Evolutionary conservation across 2,888 invertebrate species (phyloP).

Genomic region (Microctonus brassicae): DNA sequence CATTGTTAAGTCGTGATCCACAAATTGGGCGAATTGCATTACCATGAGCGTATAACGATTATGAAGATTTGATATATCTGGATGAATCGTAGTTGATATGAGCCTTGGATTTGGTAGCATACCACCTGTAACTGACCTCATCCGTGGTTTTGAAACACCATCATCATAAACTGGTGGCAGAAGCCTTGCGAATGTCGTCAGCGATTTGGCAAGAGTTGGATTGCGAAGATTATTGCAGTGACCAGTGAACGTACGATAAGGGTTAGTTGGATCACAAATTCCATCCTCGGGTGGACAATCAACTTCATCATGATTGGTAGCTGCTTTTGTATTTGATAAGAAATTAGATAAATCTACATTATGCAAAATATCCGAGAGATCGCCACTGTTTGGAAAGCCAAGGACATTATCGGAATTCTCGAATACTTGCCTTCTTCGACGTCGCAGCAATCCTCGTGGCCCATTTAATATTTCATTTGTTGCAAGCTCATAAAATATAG

Average conservation of each 20-base stretch:
- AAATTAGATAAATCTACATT: conserved; percentile 84
- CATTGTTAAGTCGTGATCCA: conserved; percentile 95
- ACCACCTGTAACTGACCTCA: conserved; percentile 80
- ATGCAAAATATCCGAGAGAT: conserved; percentile 82
- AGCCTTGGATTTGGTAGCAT: conserved; percentile 88
- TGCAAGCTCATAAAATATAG: conserved; percentile 87
- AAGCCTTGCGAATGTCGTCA: conserved; percentile 87
- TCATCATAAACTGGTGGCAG: conserved; percentile 91
- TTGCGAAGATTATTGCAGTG: conserved; percentile 90
- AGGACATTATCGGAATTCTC: conserved; percentile 74
- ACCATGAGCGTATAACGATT: conserved; percentile 90
- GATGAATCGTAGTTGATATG: conserved; percentile 90
- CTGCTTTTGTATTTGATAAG: conserved; percentile 73
- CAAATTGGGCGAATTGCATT: conserved; percentile 95
- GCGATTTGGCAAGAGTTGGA: conserved; percentile 85
- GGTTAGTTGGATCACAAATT: conserved; percentile 80
- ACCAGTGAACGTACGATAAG: conserved; percentile 83
- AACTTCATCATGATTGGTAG: conserved; percentile 76
- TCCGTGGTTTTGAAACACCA: conserved; percentile 85
- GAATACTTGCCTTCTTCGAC: conserved; percentile 82
- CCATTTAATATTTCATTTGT: conserved; percentile 88
- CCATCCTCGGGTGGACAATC: conserved; percentile 80
- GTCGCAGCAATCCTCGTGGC: conserved; percentile 62
- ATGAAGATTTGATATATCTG: conserved; percentile 91
- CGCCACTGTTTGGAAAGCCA: conserved; percentile 74